Evolutionary conservation across 2,113 vertebrate genomes (phyloP).

Genomic region (Seriola dumerili): DNA sequence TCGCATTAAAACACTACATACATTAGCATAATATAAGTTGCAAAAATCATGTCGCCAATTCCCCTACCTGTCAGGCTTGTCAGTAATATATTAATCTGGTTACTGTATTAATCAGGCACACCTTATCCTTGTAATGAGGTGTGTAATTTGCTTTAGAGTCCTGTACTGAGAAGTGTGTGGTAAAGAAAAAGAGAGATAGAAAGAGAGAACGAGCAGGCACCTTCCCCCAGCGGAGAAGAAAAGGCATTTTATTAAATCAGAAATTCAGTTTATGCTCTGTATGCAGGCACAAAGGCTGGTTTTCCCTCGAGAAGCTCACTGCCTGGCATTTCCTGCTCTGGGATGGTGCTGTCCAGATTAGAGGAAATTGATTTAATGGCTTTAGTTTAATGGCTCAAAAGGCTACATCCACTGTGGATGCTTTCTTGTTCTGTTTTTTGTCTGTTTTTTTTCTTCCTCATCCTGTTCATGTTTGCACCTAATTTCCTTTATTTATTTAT

Average conservation of each 20-base stretch:
- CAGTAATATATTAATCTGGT: not conserved
- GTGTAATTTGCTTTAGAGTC: not conserved
- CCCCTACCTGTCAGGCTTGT: constrained; percentile 1
- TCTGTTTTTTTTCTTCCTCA: not conserved
- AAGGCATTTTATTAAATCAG: constrained; percentile 76
- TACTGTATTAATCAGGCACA: constrained; percentile 22
- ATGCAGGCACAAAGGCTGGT: constrained; percentile 68
- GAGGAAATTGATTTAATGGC: constrained; percentile 79
- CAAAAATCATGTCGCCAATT: not conserved
- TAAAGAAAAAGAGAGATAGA: not conserved
- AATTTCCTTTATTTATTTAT: constrained; percentile 10
- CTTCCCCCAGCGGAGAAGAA: constrained; percentile 32
- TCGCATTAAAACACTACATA: not conserved
- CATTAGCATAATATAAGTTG: not conserved
- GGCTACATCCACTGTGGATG: constrained; percentile 33
- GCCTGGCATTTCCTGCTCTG: constrained; percentile 78
- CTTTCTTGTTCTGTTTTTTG: constrained; percentile 16
- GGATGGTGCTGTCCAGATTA: constrained; percentile 74
- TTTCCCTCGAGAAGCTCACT: constrained; percentile 57
- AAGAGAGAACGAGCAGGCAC: constrained; percentile 33
- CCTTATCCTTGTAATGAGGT: constrained; percentile 34
- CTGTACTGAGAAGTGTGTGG: not conserved
- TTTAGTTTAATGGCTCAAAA: constrained; percentile 72
- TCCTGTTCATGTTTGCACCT: not conserved
- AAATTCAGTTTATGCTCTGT: constrained; percentile 64